A percentile compares a stretch with the other conserved stretches of the same genome.
Conservation (phyloP, 1,140 invertebrate species). For the Venturia canescens region DNA sequence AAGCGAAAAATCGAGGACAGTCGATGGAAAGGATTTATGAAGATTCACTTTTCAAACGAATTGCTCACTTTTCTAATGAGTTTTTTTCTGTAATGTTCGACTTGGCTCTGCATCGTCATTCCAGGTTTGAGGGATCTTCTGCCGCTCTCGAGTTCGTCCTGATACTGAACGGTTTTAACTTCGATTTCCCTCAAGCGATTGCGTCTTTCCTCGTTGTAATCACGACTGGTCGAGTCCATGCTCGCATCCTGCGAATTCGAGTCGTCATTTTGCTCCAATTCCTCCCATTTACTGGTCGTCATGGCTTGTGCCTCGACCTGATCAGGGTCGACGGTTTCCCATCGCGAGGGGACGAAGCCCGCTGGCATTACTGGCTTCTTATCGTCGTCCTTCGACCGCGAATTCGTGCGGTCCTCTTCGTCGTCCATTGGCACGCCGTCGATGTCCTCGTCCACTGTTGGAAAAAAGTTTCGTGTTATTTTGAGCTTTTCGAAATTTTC, state of each 20-base stretch:
- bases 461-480: constrained; percentile 23
- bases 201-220: constrained; percentile 86
- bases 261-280: constrained; percentile 80
- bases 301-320: constrained; percentile 91
- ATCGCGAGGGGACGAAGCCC: constrained; percentile 92
- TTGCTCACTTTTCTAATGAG: constrained; percentile 86
- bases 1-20: no score
- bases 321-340: constrained; percentile 96
- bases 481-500: not conserved
- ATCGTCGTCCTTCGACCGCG: constrained; percentile 67
- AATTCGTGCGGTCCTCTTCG: constrained; percentile 70
- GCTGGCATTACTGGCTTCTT: constrained; percentile 76
- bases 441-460: constrained; percentile 88
- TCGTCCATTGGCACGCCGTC: constrained; percentile 86
- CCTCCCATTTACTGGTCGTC: constrained; percentile 93
- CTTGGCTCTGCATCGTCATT: constrained; percentile 88
- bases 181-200: constrained; percentile 94
- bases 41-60: no score
- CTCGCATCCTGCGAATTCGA: constrained; percentile 75
- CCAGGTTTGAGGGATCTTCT: constrained; percentile 86
- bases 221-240: constrained; percentile 75
- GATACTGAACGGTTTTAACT: constrained; percentile 95
- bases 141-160: constrained; percentile 96
- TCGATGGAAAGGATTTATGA: no score
- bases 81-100: constrained; percentile 94